Evolutionary conservation across 2,888 invertebrate genomes (phyloP).

Genomic region (Andrena camellia): DNA sequence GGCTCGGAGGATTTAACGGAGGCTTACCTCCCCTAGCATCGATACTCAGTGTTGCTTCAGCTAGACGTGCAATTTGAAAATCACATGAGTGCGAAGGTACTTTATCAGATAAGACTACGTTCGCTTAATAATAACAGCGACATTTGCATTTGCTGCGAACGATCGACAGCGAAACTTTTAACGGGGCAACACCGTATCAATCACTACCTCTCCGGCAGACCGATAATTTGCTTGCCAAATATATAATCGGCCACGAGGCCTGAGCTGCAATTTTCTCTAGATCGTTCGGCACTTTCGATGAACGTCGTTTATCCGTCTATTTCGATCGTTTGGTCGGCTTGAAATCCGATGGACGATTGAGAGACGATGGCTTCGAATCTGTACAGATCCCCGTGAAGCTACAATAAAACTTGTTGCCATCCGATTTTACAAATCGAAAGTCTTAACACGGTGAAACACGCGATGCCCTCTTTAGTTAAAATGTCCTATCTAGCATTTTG

Average conservation of each 20-base stretch:
- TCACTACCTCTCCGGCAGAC: neutral
- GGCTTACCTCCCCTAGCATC: neutral
- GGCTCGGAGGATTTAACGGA: neutral
- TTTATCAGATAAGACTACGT: neutral
- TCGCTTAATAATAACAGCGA: neutral
- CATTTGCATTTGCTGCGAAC: neutral
- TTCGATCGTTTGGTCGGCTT: slow-evolving; percentile 10
- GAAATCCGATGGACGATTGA: slow-evolving; percentile 16
- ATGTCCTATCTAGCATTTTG: no score
- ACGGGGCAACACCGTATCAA: slow-evolving; percentile 12
- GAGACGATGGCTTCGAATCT: slow-evolving; percentile 2
- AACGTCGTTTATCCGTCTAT: slow-evolving; percentile 19
- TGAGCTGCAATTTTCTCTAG: slow-evolving; percentile 11
- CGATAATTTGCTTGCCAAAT: slow-evolving; percentile 38
- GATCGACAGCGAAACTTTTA: slow-evolving; percentile 5
- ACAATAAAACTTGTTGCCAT: slow-evolving; percentile 24
- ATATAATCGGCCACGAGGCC: neutral
- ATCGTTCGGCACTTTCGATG: neutral
- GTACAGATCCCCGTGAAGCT: neutral
- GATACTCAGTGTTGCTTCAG: neutral
- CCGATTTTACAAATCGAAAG: slow-evolving; percentile 20
- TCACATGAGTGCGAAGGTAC: neutral
- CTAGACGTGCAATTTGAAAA: neutral
- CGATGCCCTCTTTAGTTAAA: no score
- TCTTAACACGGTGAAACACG: neutral